Conservation (phyloP, 2,113 vertebrate species). For the Oryzias melastigma region DNA sequence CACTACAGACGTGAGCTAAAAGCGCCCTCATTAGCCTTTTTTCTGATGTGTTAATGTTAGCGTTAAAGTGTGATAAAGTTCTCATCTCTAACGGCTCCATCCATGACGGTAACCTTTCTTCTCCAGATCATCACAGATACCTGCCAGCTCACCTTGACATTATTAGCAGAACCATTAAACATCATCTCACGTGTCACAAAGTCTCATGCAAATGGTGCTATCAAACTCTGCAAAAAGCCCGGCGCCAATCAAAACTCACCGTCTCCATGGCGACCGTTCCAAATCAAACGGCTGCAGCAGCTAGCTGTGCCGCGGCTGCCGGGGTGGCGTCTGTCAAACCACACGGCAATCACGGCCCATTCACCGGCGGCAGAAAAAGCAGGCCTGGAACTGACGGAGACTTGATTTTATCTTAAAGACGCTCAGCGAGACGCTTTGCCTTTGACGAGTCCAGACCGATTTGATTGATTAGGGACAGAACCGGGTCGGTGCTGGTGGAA, state of each 20-base stretch:
- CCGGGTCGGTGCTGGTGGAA: constrained; percentile 41
- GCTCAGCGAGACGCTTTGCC: constrained; percentile 37
- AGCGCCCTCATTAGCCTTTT: too few relatives aligned
- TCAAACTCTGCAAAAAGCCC: constrained; percentile 20
- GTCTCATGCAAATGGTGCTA: constrained; percentile 22
- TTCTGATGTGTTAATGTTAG: too few relatives aligned
- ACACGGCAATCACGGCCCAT: constrained; percentile 64
- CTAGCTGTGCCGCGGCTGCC: constrained; percentile 36
- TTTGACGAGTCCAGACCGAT: constrained; percentile 44
- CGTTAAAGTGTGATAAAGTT: too few relatives aligned
- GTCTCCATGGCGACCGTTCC: constrained; percentile 54
- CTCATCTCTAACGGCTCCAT: too few relatives aligned
- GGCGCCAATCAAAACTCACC: constrained; percentile 29
- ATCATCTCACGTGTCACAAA: constrained; percentile 2
- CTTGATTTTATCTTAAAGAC: constrained; percentile 38
- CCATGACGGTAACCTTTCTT: too few relatives aligned
- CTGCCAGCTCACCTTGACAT: neutral
- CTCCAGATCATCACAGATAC: too few relatives aligned
- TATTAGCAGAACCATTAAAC: neutral
- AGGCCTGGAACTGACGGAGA: constrained; percentile 31
- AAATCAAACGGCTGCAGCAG: constrained; percentile 46
- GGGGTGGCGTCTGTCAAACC: constrained; percentile 54
- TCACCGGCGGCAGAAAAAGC: constrained; percentile 41
- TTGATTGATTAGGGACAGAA: constrained; percentile 45
- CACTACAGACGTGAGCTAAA: too few relatives aligned